Evolutionary conservation across 2,888 invertebrate species (phyloP), one percentile per base, ranked within the genome.

Genomic region (Thereva nobilitata): DNA sequence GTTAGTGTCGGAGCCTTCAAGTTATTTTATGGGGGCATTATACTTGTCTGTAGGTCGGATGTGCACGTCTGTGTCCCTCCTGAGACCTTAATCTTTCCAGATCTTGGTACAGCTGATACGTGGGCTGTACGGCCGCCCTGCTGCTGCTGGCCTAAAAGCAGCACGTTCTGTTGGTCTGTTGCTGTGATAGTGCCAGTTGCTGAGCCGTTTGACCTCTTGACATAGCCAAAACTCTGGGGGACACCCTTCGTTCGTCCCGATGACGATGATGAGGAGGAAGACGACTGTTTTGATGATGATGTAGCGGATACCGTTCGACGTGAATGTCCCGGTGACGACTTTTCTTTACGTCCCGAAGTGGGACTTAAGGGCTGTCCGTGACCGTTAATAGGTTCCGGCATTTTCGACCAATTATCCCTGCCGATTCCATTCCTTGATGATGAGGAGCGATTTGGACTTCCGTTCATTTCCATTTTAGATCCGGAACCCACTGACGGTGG

Each of bases 31-130:
- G 54, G 37, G 55, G 37, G 55, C 50, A 64, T 82, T 86, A 84
- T 78, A 88, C 88, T 87, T 77, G 86, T 88, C 79, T 88, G 88
- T 44, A 89, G 82, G 75, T 91, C 91, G 74, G 89, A 89, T 42
- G 89, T 90, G 74, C 92, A 89, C 5, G 94, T 94, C 79, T 95
- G 94, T 0, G 94, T 93, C 38, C 94, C 94, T 9, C 93, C 93
- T 5, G 93, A 92, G 37, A 93, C 91, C 83, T 94, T 94, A 41
- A 93, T 90, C 82, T 93, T 92, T 41, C 75, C 74, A 0, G 92
- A 91, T 74, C 92, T 84, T 6, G 92, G 92, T 49, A 93, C 92
- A 3, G 92, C 92, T 61, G 92, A 91, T 41, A 92, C 92, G 82
- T 92, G 91, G 50, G 92, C 92, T 6, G 92, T 92, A 76, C 86